Evolutionary conservation across 2,888 invertebrate genomes (phyloP), one percentile per base, ranked within the genome.

Genomic region (Standfussiana lucernea): DNA sequence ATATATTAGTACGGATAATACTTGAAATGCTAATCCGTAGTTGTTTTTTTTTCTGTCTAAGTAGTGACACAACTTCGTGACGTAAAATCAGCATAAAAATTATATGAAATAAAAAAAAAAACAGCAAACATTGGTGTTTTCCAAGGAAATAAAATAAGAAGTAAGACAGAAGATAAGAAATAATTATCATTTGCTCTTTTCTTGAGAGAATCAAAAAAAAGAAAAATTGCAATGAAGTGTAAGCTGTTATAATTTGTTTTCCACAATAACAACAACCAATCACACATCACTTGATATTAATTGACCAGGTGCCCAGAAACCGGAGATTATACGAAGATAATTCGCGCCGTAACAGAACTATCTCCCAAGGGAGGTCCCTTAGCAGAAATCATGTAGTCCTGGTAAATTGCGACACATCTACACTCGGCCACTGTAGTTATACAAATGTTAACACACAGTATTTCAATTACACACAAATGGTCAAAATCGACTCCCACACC

Each of bases 391-490:
- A 72, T 77, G 72, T 72, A 53, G 50, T 62, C 13, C 24, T 4
- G 53, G 73, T 68, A 71, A 80, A 77, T 74, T 66, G 65, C 69
- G 42, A 42, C 74, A 66, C 59, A 77, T 65, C 45, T 62, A 71
- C 66, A 74, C 70, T 68, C 37, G 13, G 3, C 3, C 40, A 64
- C 64, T 64, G 40, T 40, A 40, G 3, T n/a, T 4, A 40, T 3
- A n/a, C 6, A 40, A 40, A 0, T 40, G 40, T 40, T 64, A n/a
- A 64, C 64, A 40, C n/a, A 8, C 64, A 64, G 64, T 40, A 64
- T 8, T n/a, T 13, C 64, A 40, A 64, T n/a, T 64, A 64, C 8
- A n/a, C 15, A 64, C 40, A 40, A 40, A 15, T 40, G 0, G 0
- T 11, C 6, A n/a, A 24, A 64, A n/a, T 7, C 8, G 15, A n/a